A percentile compares a stretch with the other conserved stretches of the same genome.
Conservation (phyloP, 1,140 invertebrate species). For the Drosophila tropicalis region DNA sequence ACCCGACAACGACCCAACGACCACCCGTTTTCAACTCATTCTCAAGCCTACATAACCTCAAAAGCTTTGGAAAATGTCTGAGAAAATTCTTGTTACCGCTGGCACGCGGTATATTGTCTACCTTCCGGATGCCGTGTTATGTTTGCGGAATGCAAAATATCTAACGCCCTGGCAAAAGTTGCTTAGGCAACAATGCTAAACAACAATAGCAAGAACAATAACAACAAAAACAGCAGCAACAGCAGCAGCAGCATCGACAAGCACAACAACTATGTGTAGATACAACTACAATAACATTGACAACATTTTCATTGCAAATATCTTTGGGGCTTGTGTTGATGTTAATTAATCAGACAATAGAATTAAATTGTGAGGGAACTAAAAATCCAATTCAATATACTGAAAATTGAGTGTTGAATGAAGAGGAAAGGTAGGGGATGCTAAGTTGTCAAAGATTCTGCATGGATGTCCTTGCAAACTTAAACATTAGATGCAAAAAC, state of each 20-base stretch:
- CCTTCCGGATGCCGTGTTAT: constrained; percentile 46
- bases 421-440: background rate
- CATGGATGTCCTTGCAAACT: too few relatives aligned
- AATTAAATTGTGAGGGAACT: background rate
- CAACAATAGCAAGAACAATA: background rate
- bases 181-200: constrained; percentile 12
- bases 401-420: background rate
- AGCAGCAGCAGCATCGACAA: background rate
- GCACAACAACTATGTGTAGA: background rate
- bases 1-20: constrained; percentile 17
- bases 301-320: constrained; percentile 62
- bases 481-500: too few relatives aligned
- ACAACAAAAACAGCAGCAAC: background rate
- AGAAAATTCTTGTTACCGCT: constrained; percentile 47
- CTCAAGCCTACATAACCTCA: constrained; percentile 30
- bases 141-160: constrained; percentile 69
- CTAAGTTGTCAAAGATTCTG: too few relatives aligned
- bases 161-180: constrained; percentile 50
- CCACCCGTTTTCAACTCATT: too few relatives aligned
- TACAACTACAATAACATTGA: constrained; percentile 10
- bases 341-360: constrained; percentile 10
- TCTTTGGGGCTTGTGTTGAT: constrained; percentile 14
- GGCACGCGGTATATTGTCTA: constrained; percentile 27
- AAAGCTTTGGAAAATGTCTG: constrained; percentile 53
- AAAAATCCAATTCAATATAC: background rate